Evolutionary conservation across 1,140 invertebrate genomes (phyloP), one percentile per base, ranked within the genome.

Genomic region (Cydia pomonella): DNA sequence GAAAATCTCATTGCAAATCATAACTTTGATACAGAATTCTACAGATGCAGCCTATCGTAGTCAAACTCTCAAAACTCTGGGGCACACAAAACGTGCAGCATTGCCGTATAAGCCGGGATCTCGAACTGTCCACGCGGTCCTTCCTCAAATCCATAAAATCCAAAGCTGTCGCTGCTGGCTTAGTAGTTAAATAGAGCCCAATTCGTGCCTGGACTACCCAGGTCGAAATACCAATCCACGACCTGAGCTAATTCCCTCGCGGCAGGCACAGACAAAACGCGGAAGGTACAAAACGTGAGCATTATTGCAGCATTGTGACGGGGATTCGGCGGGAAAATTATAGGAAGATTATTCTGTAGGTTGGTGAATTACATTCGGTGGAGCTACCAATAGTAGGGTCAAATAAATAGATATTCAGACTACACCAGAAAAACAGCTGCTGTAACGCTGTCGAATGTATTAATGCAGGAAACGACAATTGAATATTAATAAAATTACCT

Each of bases 181-280:
- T 59, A 23, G 23, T 59, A 59, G 23, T 12, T 59, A n/a, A 69
- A 69, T 33, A 50, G 27, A 33, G 27, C 16, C n/a, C 29, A 69
- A 69, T n/a, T 66, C 64, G 64, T 69, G 64, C 64, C 25, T 69
- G 16, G 64, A 69, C 64, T 66, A 69, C 64, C 64, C 64, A 69
- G 64, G 64, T 69, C 29, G 64, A 29, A 63, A 66, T n/a, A n/a
- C n/a, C 13, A 66, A 66, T 66, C 63, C 27, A 66, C 63, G 63
- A 66, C 29, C 10, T 29, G 64, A 29, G 33, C 64, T 18, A 38
- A 18, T 69, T 38, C 63, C 64, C 64, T 69, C 64, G 64, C 64
- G 64, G 64, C 64, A 18, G 27, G 25, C 29, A 38, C 64, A 69
- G 62, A 63, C 63, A 64, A 64, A 64, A 64, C 64, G 64, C 64